A percentile compares a stretch with the other conserved stretches of the same genome.
phyloP scores from a whole-genome alignment of 2,113 vertebrate genomes.

The Bufo bufo region DNA sequence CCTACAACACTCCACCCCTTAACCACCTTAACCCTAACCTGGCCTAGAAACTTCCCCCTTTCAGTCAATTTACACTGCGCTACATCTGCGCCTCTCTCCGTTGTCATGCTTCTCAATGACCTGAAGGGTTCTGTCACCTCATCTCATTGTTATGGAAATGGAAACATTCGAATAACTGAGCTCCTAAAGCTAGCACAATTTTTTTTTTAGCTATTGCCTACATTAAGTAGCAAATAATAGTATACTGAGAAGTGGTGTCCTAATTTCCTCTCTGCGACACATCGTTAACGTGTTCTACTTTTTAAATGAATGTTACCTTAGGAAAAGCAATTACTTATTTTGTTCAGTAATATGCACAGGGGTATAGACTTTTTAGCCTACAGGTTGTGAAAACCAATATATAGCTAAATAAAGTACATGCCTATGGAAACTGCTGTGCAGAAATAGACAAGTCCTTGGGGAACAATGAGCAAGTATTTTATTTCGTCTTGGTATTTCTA shows the following conservation, averaged over 20 bases:
- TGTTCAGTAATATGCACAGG: constrained; percentile 16
- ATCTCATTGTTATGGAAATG: too few species aligned
- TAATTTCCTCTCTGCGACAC: constrained; percentile 38
- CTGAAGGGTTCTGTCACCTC: too few species aligned
- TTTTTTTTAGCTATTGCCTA: neutral
- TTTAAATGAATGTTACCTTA: constrained; percentile 49
- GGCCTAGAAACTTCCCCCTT: too few species aligned
- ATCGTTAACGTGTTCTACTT: constrained; percentile 47
- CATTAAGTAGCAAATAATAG: neutral
- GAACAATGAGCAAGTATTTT: constrained; percentile 18
- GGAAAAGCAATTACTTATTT: constrained; percentile 32
- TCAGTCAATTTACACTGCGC: too few species aligned
- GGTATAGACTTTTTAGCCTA: constrained; percentile 21
- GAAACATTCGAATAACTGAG: neutral
- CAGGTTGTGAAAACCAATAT: constrained; percentile 24
- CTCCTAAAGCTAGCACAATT: constrained; percentile 10
- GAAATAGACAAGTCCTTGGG: constrained; percentile 12
- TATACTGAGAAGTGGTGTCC: constrained; percentile 10
- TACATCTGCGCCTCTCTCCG: too few species aligned
- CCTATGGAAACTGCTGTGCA: constrained; percentile 1
- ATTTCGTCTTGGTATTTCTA: neutral
- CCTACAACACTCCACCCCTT: too few species aligned
- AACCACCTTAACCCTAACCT: too few species aligned
- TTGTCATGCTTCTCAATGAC: too few species aligned
- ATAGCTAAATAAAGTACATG: constrained; percentile 10